These are phyloP conservation scores for Herpetotheres cachinnans DNA, from an alignment of 2,113 vertebrate genomes.

Conservation along the genomic window DNA sequence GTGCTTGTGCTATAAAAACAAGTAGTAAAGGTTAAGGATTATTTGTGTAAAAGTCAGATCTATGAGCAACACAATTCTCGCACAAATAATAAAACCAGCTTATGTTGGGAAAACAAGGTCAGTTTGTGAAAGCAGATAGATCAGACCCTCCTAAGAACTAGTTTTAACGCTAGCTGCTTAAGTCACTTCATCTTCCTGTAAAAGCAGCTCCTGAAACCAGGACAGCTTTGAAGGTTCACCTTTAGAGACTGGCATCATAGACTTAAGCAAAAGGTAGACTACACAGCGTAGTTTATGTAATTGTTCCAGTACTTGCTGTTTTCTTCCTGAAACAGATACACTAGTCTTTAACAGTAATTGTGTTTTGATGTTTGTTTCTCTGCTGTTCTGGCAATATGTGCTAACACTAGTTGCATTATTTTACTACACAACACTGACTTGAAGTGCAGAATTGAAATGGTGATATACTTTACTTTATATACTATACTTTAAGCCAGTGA, in stretches of 20 bases:
- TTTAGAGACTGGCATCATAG: not conserved
- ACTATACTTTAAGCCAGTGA: not conserved
- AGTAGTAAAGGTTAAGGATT: not conserved
- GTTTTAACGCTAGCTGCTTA: not conserved
- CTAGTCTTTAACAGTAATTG: not conserved
- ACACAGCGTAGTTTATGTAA: not conserved
- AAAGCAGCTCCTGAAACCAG: not conserved
- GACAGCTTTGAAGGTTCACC: not conserved
- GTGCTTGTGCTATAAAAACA: not conserved
- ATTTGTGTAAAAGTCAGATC: not conserved
- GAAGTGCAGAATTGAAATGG: not conserved
- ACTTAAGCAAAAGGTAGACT: not conserved
- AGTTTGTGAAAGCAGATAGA: not conserved
- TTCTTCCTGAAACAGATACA: not conserved
- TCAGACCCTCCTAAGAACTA: not conserved
- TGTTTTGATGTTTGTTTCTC: not conserved
- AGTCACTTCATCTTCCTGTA: not conserved
- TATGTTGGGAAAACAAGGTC: not conserved
- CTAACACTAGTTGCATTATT: not conserved
- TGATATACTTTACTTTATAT: too few species aligned
- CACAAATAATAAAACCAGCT: not conserved
- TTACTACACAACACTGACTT: not conserved
- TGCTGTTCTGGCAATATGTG: not conserved
- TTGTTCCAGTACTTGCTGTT: not conserved
- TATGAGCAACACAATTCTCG: accelerated